phyloP scores from a whole-genome alignment of 1,140 invertebrate species.

The Musca domestica region DNA sequence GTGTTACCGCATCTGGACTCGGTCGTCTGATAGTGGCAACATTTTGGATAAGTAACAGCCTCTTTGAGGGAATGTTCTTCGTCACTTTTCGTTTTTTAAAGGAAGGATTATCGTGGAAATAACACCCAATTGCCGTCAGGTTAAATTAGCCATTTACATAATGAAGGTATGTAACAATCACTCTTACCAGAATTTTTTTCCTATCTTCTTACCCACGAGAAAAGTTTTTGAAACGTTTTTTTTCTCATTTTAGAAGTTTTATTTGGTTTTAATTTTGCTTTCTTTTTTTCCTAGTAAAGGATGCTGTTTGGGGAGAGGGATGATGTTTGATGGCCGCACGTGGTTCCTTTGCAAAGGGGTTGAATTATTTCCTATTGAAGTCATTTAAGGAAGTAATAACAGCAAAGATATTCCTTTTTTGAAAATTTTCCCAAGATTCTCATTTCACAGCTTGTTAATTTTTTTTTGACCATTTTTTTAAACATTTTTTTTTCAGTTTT shows the following conservation, averaged over 20 bases:
- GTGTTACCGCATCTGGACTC: too few species aligned
- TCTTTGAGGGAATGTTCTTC: background rate
- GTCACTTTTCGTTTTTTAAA: background rate
- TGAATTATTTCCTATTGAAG: too few species aligned
- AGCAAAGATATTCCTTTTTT: background rate
- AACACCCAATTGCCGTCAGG: conserved; percentile 14
- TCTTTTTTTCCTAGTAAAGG: too few species aligned
- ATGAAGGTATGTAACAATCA: conserved; percentile 17
- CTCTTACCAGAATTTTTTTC: background rate
- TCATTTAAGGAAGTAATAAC: too few species aligned
- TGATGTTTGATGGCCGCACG: too few species aligned
- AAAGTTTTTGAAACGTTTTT: too few species aligned
- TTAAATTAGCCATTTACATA: conserved; percentile 15
- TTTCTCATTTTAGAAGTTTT: conserved; percentile 3
- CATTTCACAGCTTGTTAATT: background rate
- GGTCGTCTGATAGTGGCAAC: background rate
- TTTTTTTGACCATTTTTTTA: too few species aligned
- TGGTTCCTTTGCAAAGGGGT: too few species aligned
- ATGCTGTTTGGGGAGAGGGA: too few species aligned
- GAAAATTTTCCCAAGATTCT: background rate
- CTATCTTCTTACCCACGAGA: too few species aligned
- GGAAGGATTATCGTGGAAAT: background rate
- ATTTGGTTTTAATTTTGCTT: conserved; percentile 16
- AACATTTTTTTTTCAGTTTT: background rate
- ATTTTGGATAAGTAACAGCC: background rate